phyloP scores from a whole-genome alignment of 1,140 invertebrate species.

The Nasonia giraulti region DNA sequence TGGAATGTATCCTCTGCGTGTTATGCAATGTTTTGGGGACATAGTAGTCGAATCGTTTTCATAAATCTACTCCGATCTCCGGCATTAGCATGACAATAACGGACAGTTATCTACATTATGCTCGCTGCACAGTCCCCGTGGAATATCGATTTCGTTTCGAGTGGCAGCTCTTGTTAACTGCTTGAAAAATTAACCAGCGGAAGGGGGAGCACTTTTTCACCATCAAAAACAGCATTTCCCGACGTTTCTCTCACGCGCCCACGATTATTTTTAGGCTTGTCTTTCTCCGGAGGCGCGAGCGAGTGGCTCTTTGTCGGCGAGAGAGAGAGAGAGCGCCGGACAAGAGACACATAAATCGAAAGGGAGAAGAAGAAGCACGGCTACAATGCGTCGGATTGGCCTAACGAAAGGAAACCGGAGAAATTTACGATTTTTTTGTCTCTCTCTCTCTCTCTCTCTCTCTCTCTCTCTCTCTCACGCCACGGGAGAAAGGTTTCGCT shows the following conservation, averaged over 20 bases:
- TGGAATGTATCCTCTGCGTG: background rate
- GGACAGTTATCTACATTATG: no score
- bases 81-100: no score
- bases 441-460: constrained; percentile 1
- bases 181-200: background rate
- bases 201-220: background rate
- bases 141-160: background rate
- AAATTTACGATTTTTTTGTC: constrained; percentile 53
- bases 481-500: constrained; percentile 18
- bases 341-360: constrained; percentile 62
- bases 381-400: constrained; percentile 54
- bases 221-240: constrained; percentile 17
- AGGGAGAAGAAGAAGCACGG: constrained; percentile 32
- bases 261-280: constrained; percentile 34
- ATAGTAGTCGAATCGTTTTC: background rate
- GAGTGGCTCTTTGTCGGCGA: constrained; percentile 45
- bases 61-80: no score
- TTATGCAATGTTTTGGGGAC: background rate
- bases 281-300: background rate
- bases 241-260: background rate
- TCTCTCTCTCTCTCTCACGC: background rate
- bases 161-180: background rate
- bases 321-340: constrained; percentile 20
- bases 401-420: constrained; percentile 56
- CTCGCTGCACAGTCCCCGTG: no score